These are phyloP conservation scores for Alouatta palliata DNA, from an alignment of 2,113 vertebrate genomes.

Conservation along the genomic window DNA sequence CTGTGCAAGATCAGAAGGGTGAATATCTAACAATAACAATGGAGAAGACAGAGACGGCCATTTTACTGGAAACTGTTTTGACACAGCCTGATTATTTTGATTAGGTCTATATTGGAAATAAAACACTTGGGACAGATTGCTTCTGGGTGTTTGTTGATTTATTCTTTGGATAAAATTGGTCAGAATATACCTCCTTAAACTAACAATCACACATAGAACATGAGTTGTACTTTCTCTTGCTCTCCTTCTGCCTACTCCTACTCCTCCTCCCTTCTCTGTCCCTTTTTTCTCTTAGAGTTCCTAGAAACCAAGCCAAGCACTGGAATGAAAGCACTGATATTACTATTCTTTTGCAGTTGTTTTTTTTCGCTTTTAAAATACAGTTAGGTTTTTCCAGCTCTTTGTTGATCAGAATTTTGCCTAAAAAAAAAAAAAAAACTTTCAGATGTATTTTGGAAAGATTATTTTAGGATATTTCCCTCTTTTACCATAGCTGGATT, in stretches of 20 bases:
- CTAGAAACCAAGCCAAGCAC: constrained; percentile 41
- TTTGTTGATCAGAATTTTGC: constrained; percentile 41
- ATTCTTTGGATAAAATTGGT: constrained; percentile 55
- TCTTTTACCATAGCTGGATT: not conserved
- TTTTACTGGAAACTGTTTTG: constrained; percentile 6
- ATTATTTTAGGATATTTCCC: constrained; percentile 28
- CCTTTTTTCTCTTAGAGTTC: not conserved
- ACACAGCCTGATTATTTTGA: constrained; percentile 33
- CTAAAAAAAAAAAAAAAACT: constrained; percentile 34
- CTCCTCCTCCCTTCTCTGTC: not conserved
- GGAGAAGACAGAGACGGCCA: not conserved
- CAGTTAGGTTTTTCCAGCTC: not conserved
- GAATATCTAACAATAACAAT: not conserved
- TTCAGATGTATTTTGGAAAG: not conserved
- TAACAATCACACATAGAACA: not conserved
- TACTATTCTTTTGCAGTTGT: not conserved
- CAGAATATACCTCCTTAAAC: constrained; percentile 57
- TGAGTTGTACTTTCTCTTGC: not conserved
- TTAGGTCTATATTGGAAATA: not conserved
- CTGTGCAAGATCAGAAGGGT: not conserved
- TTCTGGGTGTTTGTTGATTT: constrained; percentile 37
- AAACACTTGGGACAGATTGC: not conserved
- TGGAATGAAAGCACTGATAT: not conserved
- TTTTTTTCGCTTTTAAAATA: constrained; percentile 43
- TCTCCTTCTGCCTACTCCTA: not conserved